Conservation (phyloP, 23 tunicate species). For the Halocynthia aurantium region DNA sequence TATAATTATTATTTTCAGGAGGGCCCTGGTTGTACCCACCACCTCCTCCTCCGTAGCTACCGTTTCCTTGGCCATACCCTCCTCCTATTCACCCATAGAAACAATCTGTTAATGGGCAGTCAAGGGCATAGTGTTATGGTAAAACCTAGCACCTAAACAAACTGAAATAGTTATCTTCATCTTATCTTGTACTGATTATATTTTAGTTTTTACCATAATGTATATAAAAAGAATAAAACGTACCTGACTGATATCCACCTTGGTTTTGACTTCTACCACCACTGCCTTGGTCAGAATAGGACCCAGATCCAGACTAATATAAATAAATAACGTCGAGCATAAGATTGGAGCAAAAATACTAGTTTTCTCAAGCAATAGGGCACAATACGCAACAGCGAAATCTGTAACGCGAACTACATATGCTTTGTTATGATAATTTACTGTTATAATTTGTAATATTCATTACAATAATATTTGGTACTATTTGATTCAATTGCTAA, state of each 20-base stretch:
- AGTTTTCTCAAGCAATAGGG: too few relatives aligned
- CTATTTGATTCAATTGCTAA: too few relatives aligned
- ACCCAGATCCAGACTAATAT: too few relatives aligned
- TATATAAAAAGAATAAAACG: background rate
- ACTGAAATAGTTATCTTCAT: background rate
- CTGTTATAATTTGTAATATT: too few relatives aligned
- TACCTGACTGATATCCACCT: slow-evolving; percentile 22
- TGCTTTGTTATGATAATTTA: too few relatives aligned
- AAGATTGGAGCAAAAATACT: too few relatives aligned
- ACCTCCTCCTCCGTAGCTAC: slow-evolving; percentile 4
- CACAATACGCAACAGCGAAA: too few relatives aligned
- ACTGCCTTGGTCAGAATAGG: background rate
- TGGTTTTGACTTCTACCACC: slow-evolving; percentile 1
- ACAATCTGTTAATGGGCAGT: too few relatives aligned
- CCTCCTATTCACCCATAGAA: too few relatives aligned
- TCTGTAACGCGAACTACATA: too few relatives aligned
- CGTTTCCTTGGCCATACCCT: background rate
- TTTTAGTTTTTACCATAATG: background rate
- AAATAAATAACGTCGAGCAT: too few relatives aligned
- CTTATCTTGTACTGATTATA: background rate
- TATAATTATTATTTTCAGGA: slow-evolving; percentile 3
- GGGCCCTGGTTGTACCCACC: slow-evolving; percentile 16
- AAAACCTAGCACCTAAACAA: background rate
- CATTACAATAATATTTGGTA: too few relatives aligned
- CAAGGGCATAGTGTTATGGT: background rate